Percentiles rank a stretch among this genome's conserved stretches.
Conservation (phyloP, 2,797 vertebrate genomes). For the Loris lydekkerianus region DNA sequence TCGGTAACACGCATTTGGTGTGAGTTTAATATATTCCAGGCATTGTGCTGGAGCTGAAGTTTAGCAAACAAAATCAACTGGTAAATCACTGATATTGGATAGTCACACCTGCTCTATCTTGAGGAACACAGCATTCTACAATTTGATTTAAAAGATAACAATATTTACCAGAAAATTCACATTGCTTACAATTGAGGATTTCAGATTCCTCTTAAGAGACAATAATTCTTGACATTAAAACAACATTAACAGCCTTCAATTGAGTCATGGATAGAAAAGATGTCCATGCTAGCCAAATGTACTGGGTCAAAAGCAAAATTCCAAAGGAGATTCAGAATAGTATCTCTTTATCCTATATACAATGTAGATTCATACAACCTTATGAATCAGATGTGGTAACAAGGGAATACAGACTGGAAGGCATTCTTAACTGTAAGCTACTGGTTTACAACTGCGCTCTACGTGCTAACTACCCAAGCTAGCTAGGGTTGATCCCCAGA, state of each 20-base stretch:
- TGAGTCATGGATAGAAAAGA: neutral
- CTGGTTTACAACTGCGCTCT: neutral
- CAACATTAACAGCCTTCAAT: neutral
- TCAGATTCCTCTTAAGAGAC: neutral
- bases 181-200: neutral
- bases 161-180: conserved; percentile 13
- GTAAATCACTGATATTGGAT: neutral
- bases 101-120: neutral
- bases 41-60: neutral
- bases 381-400: neutral
- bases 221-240: neutral
- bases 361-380: neutral
- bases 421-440: conserved; percentile 31
- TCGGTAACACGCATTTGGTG: neutral
- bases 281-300: neutral
- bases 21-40: neutral
- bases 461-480: conserved; percentile 11
- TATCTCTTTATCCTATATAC: neutral
- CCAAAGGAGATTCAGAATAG: neutral
- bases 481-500: neutral
- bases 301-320: neutral
- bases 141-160: conserved; percentile 23
- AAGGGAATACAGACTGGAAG: neutral
- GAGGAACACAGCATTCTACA: neutral
- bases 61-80: neutral